phyloP scores from a whole-genome alignment of 2,888 invertebrate species.

The Nineta flava region DNA sequence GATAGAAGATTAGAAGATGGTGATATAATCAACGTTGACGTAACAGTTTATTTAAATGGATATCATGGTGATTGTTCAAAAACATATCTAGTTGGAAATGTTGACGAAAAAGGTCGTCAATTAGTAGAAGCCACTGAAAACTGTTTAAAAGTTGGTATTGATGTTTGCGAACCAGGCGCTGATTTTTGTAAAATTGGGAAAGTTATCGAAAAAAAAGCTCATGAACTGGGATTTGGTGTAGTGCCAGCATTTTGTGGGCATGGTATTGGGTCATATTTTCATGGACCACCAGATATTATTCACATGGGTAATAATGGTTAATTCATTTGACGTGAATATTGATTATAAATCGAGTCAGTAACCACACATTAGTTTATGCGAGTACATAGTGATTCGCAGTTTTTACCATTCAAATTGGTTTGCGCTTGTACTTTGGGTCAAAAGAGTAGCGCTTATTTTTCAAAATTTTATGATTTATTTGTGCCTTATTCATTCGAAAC shows the following conservation, averaged over 20 bases:
- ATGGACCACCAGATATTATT: constrained; percentile 79
- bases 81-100: constrained; percentile 71
- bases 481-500: too few species aligned
- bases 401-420: too few species aligned
- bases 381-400: too few species aligned
- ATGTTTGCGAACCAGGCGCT: constrained; percentile 40
- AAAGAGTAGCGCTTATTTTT: too few species aligned
- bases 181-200: constrained; percentile 45
- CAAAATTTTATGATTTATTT: too few species aligned
- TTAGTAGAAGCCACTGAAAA: constrained; percentile 55
- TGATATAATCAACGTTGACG: constrained; percentile 81
- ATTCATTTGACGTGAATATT: constrained; percentile 2
- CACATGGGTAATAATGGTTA: constrained; percentile 48
- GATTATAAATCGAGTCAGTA: neutral
- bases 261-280: constrained; percentile 85
- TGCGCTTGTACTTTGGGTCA: too few species aligned
- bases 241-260: constrained; percentile 78
- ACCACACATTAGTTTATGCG: neutral
- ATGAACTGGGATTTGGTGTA: constrained; percentile 42
- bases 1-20: constrained; percentile 62
- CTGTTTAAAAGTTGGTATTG: constrained; percentile 48
- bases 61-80: constrained; percentile 87
- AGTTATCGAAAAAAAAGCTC: constrained; percentile 46
- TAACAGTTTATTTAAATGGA: constrained; percentile 59
- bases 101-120: constrained; percentile 53